Evolutionary conservation across 2,797 vertebrate genomes (phyloP).

Genomic region (Lepus oiostolus): DNA sequence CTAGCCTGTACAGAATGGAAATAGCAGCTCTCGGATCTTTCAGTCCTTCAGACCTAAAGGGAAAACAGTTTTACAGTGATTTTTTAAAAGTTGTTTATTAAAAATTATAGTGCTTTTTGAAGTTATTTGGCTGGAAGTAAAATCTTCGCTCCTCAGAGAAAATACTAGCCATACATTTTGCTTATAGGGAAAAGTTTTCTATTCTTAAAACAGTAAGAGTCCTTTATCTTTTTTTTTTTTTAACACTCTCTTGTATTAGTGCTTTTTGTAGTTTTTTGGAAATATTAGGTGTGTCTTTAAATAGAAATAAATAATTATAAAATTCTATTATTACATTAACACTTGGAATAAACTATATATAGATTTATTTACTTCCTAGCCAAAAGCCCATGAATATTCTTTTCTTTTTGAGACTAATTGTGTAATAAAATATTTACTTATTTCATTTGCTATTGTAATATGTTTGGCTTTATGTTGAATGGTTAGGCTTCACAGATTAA

Average conservation of each 20-base stretch:
- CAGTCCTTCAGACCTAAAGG: conserved; percentile 48
- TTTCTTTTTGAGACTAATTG: conserved; percentile 49
- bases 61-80: conserved; percentile 70
- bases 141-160: conserved; percentile 30
- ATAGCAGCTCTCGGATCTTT: conserved; percentile 25
- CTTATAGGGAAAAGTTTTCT: neutral
- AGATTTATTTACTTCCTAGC: conserved; percentile 50
- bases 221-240: neutral
- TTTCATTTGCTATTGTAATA: conserved; percentile 61
- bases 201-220: conserved; percentile 51
- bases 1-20: conserved; percentile 41
- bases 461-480: conserved; percentile 34
- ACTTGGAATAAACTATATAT: neutral
- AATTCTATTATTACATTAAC: conserved; percentile 32
- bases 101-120: neutral
- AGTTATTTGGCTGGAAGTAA: conserved; percentile 49
- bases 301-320: conserved; percentile 56
- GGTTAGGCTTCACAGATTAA: neutral
- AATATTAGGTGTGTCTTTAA: conserved; percentile 49
- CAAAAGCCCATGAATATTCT: neutral
- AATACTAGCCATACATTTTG: conserved; percentile 29
- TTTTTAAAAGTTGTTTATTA: conserved; percentile 74
- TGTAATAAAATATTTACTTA: neutral
- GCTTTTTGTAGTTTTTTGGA: conserved; percentile 45
- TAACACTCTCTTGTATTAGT: neutral